Evolutionary conservation across 2,113 vertebrate species (phyloP).

Genomic region (Galbula dea): DNA sequence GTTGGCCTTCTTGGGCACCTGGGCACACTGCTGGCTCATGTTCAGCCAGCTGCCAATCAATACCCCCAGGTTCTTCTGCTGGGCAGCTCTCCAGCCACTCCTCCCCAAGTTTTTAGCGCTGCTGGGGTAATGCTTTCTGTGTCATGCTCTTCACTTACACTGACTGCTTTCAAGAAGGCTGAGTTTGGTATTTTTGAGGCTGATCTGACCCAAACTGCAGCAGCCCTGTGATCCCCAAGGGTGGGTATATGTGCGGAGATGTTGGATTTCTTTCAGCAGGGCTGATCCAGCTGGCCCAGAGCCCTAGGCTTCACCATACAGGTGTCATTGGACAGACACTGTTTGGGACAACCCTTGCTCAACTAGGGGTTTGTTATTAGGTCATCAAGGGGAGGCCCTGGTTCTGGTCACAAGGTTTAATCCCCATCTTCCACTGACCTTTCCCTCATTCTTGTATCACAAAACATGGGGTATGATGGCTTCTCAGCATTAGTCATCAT

Average conservation of each 20-base stretch:
- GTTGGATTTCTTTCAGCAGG: background rate
- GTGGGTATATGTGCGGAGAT: background rate
- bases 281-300: background rate
- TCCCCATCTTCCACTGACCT: background rate
- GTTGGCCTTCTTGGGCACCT: no score
- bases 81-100: no score
- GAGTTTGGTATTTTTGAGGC: background rate
- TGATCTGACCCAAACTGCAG: background rate
- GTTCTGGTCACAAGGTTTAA: background rate
- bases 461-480: background rate
- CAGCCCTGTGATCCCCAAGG: background rate
- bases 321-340: background rate
- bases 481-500: background rate
- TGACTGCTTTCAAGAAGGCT: background rate
- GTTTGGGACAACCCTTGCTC: background rate
- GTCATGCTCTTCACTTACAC: background rate
- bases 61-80: no score
- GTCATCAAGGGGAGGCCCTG: background rate
- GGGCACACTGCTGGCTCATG: no score
- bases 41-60: no score
- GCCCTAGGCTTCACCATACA: background rate
- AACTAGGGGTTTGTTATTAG: background rate
- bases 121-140: no score
- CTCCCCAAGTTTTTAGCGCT: no score
- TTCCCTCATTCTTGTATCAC: no score